Conservation (phyloP, 1,140 invertebrate genomes). For the Carposina sasakii region DNA sequence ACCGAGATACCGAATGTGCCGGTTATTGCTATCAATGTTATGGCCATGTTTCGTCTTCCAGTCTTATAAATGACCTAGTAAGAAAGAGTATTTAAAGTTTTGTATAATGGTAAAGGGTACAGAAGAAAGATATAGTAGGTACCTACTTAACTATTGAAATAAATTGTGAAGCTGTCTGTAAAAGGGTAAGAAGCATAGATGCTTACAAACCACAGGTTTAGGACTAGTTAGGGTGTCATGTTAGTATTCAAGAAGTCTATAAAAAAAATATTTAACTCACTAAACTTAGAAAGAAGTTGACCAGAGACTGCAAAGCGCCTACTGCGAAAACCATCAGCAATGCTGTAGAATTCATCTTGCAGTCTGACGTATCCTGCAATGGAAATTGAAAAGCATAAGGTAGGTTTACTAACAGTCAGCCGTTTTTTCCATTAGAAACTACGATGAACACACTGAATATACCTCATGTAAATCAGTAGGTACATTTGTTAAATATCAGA, state of each 20-base stretch:
- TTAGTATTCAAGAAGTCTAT: not conserved
- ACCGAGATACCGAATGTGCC: conserved; percentile 34
- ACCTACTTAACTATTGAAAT: not conserved
- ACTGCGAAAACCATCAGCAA: conserved; percentile 33
- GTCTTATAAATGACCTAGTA: conserved; percentile 30
- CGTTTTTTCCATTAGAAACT: too few species aligned
- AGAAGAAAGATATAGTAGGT: not conserved
- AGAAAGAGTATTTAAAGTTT: not conserved
- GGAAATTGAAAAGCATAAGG: too few species aligned
- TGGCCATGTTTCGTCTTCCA: conserved; percentile 42
- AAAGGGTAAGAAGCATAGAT: not conserved
- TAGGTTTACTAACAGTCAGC: too few species aligned
- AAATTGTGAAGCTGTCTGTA: not conserved
- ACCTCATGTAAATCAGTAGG: too few species aligned
- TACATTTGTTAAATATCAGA: too few species aligned
- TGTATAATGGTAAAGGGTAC: not conserved
- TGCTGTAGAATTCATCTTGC: conserved; percentile 32
- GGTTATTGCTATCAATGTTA: conserved; percentile 23
- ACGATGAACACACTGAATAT: too few species aligned
- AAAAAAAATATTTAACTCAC: conserved; percentile 23
- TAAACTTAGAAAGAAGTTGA: conserved; percentile 34
- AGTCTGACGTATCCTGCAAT: too few species aligned
- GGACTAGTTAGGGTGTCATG: not conserved
- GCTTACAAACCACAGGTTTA: not conserved
- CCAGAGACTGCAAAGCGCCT: conserved; percentile 27